phyloP scores from a whole-genome alignment of 2,113 vertebrate genomes.

The Antigone vipio region DNA sequence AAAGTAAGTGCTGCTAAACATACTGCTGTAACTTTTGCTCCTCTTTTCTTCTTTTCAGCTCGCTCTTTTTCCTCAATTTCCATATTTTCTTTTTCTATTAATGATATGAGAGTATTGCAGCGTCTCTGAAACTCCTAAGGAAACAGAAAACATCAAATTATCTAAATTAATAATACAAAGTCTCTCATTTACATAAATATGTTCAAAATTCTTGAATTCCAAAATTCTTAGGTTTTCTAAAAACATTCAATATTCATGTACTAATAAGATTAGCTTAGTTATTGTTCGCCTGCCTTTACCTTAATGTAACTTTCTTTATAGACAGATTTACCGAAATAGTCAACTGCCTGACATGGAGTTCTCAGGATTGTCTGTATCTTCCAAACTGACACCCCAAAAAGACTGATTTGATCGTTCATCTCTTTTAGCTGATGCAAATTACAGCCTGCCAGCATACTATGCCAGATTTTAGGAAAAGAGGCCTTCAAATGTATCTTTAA shows the following conservation, averaged over 20 bases:
- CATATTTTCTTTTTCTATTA: conserved; percentile 91
- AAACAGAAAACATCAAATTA: conserved; percentile 38
- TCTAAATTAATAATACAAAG: not conserved
- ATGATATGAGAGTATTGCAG: conserved; percentile 89
- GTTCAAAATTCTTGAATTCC: not conserved
- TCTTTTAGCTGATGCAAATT: not conserved
- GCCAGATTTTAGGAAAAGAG: not conserved
- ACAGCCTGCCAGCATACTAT: not conserved
- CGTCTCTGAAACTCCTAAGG: conserved; percentile 88
- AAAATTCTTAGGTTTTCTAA: not conserved
- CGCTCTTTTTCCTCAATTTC: conserved; percentile 91
- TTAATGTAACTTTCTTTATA: not conserved
- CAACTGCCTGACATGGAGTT: not conserved
- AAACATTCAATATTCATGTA: not conserved
- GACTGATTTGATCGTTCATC: not conserved
- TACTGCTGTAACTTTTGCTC: conserved; percentile 83
- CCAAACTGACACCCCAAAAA: not conserved
- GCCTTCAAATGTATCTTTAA: not conserved
- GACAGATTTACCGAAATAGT: not conserved
- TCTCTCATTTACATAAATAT: not conserved
- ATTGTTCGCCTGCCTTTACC: not conserved
- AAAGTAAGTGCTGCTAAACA: conserved; percentile 61
- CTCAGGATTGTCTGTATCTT: not conserved
- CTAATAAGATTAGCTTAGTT: not conserved
- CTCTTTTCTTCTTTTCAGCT: conserved; percentile 89